Conservation (phyloP, 2,113 vertebrate genomes). For the Zapornia atra region DNA sequence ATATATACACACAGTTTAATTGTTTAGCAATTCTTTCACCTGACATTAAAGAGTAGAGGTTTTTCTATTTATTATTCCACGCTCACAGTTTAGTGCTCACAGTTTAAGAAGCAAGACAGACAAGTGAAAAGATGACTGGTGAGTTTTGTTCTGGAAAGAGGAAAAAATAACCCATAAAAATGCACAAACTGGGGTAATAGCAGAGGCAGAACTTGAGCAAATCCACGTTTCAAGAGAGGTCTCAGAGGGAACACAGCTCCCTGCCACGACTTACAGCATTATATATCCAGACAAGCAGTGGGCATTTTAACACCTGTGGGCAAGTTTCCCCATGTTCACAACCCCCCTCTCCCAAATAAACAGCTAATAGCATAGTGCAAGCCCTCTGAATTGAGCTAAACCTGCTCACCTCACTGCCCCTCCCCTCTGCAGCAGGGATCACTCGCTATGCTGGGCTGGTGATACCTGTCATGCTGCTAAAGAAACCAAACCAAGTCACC, state of each 20-base stretch:
- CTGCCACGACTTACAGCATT: not conserved
- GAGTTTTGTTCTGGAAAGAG: not conserved
- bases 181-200: not conserved
- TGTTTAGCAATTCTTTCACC: conserved; percentile 52
- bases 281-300: not conserved
- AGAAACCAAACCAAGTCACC: not conserved
- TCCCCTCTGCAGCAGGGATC: not conserved
- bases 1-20: conserved; percentile 67
- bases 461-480: not conserved
- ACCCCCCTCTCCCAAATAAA: not conserved
- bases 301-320: not conserved
- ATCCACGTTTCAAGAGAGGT: not conserved
- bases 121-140: not conserved
- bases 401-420: not conserved
- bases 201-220: conserved; percentile 5
- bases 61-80: conserved; percentile 51
- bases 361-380: not conserved
- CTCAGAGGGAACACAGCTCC: not conserved
- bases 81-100: conserved; percentile 64
- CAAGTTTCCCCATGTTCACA: not conserved
- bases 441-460: not conserved
- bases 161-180: not conserved
- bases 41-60: conserved; percentile 46
- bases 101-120: conserved; percentile 41
- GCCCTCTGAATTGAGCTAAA: not conserved